Base-by-base conservation (phyloP, 2,888 invertebrate genomes). In the Drosophila pseudotalamancana region DNA sequence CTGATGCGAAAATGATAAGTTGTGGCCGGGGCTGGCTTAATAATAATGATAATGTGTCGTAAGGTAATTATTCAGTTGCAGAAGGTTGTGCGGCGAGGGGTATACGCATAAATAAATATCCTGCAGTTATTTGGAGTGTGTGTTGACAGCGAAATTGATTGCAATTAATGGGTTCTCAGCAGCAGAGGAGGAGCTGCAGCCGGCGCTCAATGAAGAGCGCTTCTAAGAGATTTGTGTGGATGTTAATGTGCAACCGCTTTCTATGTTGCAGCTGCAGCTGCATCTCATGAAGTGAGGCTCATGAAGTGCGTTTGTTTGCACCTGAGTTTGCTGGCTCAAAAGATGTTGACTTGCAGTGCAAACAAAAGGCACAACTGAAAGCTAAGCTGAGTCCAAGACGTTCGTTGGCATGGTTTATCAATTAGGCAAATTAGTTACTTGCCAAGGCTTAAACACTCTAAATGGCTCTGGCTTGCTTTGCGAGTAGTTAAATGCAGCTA, bases 21-120 rank as follows among this genome's bases (percentile, higher is more conserved):
- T 65, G 72, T 19, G 56, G 64, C 51, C 46, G 42, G 60, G 66
- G 60, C 49, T 67, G 46, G 34, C 66, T 60, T 77, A 77, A 81
- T 87, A 78, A 83, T 83, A 87, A 83, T 87, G 87, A 84, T 84
- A 87, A 84, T 84, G 87, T 85, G 83, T 84, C 83, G 85, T 87
- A 84, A 87, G 83, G 83, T 72, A 87, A 84, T 84, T 84, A 84
- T 84, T 84, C 87, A 87, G 83, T 84, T 83, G 83, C 87, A 78
- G 68, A 78, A 62, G 59, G 62, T 48, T 65, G 19, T 19, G 37
- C 2, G 37, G 37, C 48, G 1, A 4, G 43, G 42, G 62, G 16
- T 16, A 45, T 37, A 31, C 43, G 68, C 74, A 87, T 85, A 87
- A 84, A 84, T 84, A 84, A 87, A 83, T 83, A 83, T 73, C 83